phyloP scores from a whole-genome alignment of 2,113 vertebrate genomes.

The Hiodon tergisus region DNA sequence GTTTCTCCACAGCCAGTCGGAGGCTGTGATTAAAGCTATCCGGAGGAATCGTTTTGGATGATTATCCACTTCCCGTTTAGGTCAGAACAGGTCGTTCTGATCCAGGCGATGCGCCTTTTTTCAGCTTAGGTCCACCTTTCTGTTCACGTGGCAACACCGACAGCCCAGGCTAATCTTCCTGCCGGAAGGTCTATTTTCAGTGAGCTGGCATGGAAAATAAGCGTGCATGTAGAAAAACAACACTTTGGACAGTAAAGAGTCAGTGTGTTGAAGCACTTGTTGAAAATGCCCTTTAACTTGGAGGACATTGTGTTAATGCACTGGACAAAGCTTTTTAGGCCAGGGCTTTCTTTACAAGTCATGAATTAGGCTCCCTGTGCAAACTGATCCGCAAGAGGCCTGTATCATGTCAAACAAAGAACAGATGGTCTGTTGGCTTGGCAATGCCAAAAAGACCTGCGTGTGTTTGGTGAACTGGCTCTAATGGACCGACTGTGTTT shows the following conservation, averaged over 20 bases:
- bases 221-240: no score
- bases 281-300: neutral
- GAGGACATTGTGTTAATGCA: neutral
- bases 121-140: neutral
- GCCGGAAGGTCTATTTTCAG: no score
- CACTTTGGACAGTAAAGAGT: neutral
- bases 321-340: neutral
- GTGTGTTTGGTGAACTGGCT: neutral
- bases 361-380: neutral
- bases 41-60: neutral
- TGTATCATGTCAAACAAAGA: neutral
- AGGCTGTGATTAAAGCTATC: slow-evolving; percentile 1
- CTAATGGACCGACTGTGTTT: neutral
- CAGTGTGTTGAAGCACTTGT: neutral
- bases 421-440: slow-evolving; percentile 13
- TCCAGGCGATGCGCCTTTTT: neutral
- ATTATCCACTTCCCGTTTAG: neutral
- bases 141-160: neutral
- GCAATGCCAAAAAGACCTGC: neutral
- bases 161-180: neutral
- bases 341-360: neutral
- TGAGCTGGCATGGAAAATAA: no score
- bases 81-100: neutral
- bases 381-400: neutral
- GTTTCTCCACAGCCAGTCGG: slow-evolving; percentile 13